Evolutionary conservation across 2,888 invertebrate genomes (phyloP).

Genomic region (Chorisops tibialis): DNA sequence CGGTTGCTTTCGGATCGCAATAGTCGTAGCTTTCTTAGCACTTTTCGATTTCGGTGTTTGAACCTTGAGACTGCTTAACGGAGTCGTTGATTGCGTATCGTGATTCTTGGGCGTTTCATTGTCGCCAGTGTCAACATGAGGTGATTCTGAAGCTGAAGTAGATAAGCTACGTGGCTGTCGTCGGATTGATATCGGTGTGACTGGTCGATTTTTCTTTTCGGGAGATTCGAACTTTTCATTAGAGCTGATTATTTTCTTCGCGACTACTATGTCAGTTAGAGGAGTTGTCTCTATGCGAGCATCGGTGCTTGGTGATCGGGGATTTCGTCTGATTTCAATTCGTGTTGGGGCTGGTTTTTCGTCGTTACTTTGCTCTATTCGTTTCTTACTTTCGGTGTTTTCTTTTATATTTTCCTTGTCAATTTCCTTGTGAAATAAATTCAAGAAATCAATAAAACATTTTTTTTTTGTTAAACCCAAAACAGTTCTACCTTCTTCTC

Average conservation of each 20-base stretch:
- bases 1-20: conserved; percentile 49
- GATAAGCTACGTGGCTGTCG: conserved; percentile 42
- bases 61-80: neutral
- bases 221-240: conserved; percentile 49
- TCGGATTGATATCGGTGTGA: conserved; percentile 49
- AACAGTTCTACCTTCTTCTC: neutral
- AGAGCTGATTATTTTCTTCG: conserved; percentile 47
- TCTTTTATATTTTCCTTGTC: neutral
- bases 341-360: neutral
- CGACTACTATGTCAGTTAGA: conserved; percentile 35
- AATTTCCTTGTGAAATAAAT: neutral
- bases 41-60: conserved; percentile 37
- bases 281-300: neutral
- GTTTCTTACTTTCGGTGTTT: neutral
- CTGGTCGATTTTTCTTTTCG: conserved; percentile 44
- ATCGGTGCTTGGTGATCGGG: neutral
- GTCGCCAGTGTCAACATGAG: neutral
- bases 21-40: conserved; percentile 39
- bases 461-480: neutral
- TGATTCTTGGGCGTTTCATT: conserved; percentile 30
- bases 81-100: conserved; percentile 32
- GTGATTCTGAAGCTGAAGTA: neutral
- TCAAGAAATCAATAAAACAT: neutral
- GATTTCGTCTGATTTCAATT: neutral
- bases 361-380: neutral